phyloP scores from a whole-genome alignment of 2,888 invertebrate species.

The Macaria notata region DNA sequence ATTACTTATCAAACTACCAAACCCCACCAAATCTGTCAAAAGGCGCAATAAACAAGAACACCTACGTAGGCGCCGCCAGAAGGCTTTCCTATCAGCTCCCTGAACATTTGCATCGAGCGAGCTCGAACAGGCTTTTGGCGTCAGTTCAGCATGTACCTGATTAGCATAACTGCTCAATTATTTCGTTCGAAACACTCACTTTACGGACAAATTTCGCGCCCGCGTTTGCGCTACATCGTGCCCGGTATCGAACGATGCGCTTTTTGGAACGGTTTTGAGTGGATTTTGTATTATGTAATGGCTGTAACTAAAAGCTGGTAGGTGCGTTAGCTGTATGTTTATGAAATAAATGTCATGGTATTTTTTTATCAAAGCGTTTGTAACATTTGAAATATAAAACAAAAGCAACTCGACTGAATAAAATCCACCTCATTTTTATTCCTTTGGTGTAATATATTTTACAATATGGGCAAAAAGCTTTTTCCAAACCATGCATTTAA shows the following conservation, averaged over 20 bases:
- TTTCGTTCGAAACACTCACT: conserved; percentile 74
- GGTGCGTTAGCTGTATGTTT: too few species aligned
- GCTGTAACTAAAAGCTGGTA: too few species aligned
- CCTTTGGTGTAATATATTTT: too few species aligned
- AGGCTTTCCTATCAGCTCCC: conserved; percentile 28
- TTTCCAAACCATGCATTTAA: too few species aligned
- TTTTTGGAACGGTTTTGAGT: neutral
- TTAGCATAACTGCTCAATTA: conserved; percentile 80
- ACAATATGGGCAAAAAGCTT: too few species aligned
- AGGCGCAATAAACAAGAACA: conserved; percentile 13
- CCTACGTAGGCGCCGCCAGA: conserved; percentile 4
- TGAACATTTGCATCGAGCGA: conserved; percentile 70
- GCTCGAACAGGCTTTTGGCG: conserved; percentile 71
- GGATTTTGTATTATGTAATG: neutral
- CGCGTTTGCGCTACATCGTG: conserved; percentile 52
- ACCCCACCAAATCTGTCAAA: neutral
- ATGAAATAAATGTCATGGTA: too few species aligned
- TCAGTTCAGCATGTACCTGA: conserved; percentile 72
- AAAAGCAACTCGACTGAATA: too few species aligned
- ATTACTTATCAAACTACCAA: too few species aligned
- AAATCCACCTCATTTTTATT: too few species aligned
- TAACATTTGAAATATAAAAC: too few species aligned
- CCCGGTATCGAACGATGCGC: conserved; percentile 7
- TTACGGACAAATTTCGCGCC: conserved; percentile 69
- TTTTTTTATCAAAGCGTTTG: too few species aligned